Conservation (phyloP, 1,140 invertebrate genomes). For the Akabosia matsudoensis region DNA sequence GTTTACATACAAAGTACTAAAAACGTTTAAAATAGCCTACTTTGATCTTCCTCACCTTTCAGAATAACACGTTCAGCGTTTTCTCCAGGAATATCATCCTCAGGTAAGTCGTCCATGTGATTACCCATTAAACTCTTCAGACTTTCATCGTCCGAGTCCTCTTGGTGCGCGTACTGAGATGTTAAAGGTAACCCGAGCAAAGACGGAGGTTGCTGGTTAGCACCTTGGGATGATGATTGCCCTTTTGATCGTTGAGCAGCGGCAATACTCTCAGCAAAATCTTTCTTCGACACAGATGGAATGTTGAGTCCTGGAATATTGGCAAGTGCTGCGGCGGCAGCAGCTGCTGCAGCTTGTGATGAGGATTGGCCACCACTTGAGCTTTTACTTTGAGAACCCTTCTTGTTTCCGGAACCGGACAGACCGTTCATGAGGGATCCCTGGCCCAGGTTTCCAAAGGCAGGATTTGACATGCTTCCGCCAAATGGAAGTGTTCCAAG, state of each 20-base stretch:
- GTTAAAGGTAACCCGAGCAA: not conserved
- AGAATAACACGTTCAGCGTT: constrained; percentile 45
- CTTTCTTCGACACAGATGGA: constrained; percentile 22
- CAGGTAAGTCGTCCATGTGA: constrained; percentile 46
- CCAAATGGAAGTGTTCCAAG: constrained; percentile 54
- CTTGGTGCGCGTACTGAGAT: constrained; percentile 1
- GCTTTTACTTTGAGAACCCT: not conserved
- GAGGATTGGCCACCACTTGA: not conserved
- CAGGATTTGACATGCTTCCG: constrained; percentile 73
- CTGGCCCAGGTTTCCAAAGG: constrained; percentile 66
- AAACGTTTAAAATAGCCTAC: not conserved
- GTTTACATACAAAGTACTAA: not conserved
- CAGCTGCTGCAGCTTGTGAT: constrained; percentile 6
- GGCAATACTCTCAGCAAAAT: not conserved
- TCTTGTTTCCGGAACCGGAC: not conserved
- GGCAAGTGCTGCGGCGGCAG: not conserved
- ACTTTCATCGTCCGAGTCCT: constrained; percentile 47
- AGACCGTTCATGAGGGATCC: constrained; percentile 58
- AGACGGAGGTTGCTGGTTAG: not conserved
- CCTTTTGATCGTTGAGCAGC: not conserved
- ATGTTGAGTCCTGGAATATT: constrained; percentile 21
- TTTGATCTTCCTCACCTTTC: constrained; percentile 39
- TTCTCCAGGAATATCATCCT: constrained; percentile 43
- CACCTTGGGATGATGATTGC: not conserved
- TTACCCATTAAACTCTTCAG: constrained; percentile 47